Evolutionary conservation across 2,888 invertebrate species (phyloP), one percentile per base, ranked within the genome.

Genomic region (Pristionchus japonicus): DNA sequence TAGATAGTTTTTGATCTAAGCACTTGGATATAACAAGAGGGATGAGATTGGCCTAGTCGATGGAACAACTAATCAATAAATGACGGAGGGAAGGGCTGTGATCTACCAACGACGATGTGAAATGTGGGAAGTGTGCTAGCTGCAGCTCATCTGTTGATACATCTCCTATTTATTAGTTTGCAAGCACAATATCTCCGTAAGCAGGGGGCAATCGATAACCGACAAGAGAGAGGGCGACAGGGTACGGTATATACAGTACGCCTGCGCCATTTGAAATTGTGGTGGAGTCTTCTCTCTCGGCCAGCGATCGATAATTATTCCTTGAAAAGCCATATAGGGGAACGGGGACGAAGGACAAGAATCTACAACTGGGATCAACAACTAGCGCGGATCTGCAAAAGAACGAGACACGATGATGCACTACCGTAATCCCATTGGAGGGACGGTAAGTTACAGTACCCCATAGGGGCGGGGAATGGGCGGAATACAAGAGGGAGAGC

Each of bases 261-360:
- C 43, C 43, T 34, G 27, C 43, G 70, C 27, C 77, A n/a, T 23
- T 77, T 27, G 27, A 77, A 27, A 47, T 23, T 47, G 43, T 47
- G 43, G 7, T 77, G 43, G 40, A 43, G 27, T 77, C 43, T 27
- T 77, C 77, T 77, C 77, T 77, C 77, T 77, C 77, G 77, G 43
- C 77, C 77, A 47, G 77, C 77, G 77, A 43, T 77, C 77, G 77
- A 77, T 77, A 77, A 77, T 77, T 77, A 77, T 77, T 77, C 77
- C 77, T 40, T 77, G 40, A 77, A 37, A 6, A 77, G 77, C 77
- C 77, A 77, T 43, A 37, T 43, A 77, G 77, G 43, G 40, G 43
- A 43, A 3, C 3, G 37, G 77, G 40, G 34, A 15, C 27, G 4
- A 34, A 15, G 43, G 77, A 43, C 77, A 43, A 23, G 27, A 27